Percentiles rank a stretch among this genome's conserved stretches.
Evolutionary conservation across 2,888 invertebrate species (phyloP).

Genomic region (Idaea aversata): DNA sequence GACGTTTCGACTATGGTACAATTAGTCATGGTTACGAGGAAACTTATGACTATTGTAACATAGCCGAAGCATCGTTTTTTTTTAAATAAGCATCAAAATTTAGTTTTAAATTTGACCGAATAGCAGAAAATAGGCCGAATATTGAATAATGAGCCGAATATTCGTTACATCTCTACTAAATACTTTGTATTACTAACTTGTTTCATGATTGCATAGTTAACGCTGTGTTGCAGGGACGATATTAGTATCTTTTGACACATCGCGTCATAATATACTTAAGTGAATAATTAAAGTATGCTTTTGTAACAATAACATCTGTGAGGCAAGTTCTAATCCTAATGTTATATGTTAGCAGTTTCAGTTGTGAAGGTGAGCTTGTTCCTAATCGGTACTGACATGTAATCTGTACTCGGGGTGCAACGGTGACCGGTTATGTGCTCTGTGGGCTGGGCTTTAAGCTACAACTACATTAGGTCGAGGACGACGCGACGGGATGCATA

Average conservation of each 20-base stretch:
- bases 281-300: not conserved
- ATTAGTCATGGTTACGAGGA: too few species aligned
- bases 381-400: not conserved
- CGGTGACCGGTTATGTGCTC: not conserved
- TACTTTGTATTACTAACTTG: not conserved
- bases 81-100: too few species aligned
- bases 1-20: too few species aligned
- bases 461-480: not conserved
- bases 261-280: not conserved
- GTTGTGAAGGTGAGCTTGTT: not conserved
- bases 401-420: not conserved
- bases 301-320: not conserved
- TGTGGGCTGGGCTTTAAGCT: not conserved
- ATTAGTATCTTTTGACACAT: not conserved
- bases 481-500: not conserved
- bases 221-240: not conserved
- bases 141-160: not conserved
- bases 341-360: not conserved
- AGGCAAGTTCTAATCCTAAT: not conserved
- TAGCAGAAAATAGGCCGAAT: not conserved
- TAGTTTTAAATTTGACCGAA: not conserved
- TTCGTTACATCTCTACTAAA: not conserved
- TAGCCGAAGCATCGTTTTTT: too few species aligned
- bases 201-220: not conserved
- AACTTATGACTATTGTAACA: too few species aligned